Evolutionary conservation across 2,113 vertebrate genomes (phyloP).

Genomic region (Brachirus orientalis): DNA sequence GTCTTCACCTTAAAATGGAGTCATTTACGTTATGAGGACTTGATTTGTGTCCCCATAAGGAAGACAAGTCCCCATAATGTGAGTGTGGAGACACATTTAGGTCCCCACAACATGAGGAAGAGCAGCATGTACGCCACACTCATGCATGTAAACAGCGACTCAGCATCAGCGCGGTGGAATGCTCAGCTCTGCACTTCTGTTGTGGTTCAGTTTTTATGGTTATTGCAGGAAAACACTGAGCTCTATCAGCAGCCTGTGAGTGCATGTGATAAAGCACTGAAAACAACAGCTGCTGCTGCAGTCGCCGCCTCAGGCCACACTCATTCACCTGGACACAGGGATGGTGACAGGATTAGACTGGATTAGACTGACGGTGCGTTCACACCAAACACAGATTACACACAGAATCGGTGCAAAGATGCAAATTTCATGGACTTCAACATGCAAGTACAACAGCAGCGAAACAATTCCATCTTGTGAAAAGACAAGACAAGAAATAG

Average conservation of each 20-base stretch:
- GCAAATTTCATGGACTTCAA: neutral
- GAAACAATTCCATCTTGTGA: no score
- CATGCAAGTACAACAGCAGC: no score
- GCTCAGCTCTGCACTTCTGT: slow-evolving; percentile 1
- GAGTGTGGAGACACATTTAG: no score
- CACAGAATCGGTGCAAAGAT: neutral
- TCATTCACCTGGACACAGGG: neutral
- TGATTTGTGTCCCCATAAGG: no score
- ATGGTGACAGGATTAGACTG: neutral
- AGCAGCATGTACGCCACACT: no score
- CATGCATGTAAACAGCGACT: slow-evolving; percentile 19
- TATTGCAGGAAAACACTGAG: neutral
- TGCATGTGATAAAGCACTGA: slow-evolving; percentile 15
- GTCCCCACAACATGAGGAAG: no score
- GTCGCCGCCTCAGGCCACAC: neutral
- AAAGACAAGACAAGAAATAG: no score
- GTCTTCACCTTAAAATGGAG: no score
- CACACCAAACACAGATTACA: no score
- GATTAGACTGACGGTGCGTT: no score
- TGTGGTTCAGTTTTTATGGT: neutral
- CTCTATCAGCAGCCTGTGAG: slow-evolving; percentile 6
- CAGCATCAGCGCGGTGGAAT: slow-evolving; percentile 34
- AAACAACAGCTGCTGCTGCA: neutral
- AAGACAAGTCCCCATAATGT: no score
- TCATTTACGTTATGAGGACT: no score